A percentile compares a stretch with the other conserved stretches of the same genome.
Evolutionary conservation across 2,113 vertebrate genomes (phyloP).

Genomic region (Ifrita kowaldi): DNA sequence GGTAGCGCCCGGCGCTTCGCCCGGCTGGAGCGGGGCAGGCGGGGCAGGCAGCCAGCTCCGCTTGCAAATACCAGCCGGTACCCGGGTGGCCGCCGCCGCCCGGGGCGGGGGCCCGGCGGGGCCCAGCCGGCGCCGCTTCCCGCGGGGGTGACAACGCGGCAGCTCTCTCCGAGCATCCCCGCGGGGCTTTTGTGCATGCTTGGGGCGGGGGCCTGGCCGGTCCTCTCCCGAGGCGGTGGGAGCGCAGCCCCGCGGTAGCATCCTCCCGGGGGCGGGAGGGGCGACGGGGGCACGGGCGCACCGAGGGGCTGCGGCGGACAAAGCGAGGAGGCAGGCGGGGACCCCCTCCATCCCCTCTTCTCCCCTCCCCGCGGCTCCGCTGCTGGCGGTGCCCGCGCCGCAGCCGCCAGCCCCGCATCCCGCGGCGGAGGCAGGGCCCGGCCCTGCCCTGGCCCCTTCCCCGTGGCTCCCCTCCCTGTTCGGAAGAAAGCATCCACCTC

Average conservation of each 20-base stretch:
- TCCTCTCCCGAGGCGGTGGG: neutral
- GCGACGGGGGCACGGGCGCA: neutral
- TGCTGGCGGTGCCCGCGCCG: neutral
- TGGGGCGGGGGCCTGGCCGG: neutral
- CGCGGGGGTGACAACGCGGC: neutral
- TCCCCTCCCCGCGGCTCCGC: neutral
- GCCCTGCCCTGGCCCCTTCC: neutral
- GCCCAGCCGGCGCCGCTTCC: neutral
- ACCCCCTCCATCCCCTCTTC: neutral
- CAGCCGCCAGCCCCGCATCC: conserved; percentile 16
- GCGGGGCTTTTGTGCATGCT: neutral
- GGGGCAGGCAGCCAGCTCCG: neutral
- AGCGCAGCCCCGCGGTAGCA: neutral
- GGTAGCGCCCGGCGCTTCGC: neutral
- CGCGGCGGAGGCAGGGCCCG: neutral
- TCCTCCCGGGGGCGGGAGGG: neutral
- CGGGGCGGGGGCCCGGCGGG: neutral
- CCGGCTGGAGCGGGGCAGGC: neutral
- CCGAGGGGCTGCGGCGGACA: neutral
- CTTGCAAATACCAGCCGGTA: neutral
- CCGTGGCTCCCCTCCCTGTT: conserved; percentile 74
- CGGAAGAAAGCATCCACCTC: conserved; percentile 88
- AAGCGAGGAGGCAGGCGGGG: neutral
- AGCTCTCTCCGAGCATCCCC: neutral
- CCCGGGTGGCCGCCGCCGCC: neutral